Percentiles rank a stretch among this genome's conserved stretches.
phyloP scores from a whole-genome alignment of 2,113 vertebrate species.

The Tragelaphus scriptus region DNA sequence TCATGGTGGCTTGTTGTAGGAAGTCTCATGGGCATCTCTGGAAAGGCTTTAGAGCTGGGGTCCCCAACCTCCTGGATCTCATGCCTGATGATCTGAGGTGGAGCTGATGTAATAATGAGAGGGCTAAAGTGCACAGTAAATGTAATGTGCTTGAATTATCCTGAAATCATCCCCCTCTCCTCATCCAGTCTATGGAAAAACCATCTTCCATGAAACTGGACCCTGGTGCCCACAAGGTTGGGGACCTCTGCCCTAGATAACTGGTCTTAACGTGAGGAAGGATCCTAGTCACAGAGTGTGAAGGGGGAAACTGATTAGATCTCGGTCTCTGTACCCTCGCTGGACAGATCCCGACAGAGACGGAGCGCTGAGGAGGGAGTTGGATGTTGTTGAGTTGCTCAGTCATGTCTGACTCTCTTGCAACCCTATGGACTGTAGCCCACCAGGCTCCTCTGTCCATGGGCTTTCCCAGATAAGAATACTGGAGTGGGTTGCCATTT shows the following conservation, averaged over 20 bases:
- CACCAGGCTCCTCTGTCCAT: neutral
- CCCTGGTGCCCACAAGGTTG: neutral
- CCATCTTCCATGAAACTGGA: neutral
- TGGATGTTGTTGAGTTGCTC: neutral
- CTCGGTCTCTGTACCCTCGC: neutral
- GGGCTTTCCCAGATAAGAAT: neutral
- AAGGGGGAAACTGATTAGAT: neutral
- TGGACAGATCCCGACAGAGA: neutral
- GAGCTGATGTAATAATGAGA: neutral
- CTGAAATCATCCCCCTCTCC: neutral
- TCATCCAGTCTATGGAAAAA: neutral
- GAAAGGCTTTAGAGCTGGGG: neutral
- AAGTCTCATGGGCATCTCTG: neutral
- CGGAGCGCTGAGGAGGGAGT: rapidly evolving
- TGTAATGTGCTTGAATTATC: neutral
- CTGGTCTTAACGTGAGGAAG: neutral
- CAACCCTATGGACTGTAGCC: neutral
- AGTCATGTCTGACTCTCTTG: neutral
- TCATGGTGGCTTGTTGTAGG: neutral
- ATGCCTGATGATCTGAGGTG: neutral
- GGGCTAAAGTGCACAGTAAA: neutral
- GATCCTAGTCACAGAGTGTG: neutral
- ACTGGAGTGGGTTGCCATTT: neutral
- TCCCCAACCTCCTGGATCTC: neutral
- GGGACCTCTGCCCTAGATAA: neutral